phyloP scores from a whole-genome alignment of 2,797 vertebrate species.

The Argentina silus region DNA sequence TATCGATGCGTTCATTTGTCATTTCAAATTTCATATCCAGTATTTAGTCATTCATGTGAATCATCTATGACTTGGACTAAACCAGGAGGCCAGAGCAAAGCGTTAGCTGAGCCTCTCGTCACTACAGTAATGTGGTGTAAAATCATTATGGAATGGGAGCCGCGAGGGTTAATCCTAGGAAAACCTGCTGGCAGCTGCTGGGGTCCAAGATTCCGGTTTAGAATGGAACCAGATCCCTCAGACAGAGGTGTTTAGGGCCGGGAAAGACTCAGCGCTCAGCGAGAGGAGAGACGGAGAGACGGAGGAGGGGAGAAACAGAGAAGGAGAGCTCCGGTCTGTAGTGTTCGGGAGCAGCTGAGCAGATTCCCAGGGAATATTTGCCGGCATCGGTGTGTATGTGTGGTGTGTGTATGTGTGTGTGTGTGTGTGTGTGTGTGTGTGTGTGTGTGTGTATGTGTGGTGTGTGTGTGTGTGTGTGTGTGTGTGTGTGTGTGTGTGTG shows the following conservation, averaged over 20 bases:
- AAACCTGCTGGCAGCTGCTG: slow-evolving; percentile 67
- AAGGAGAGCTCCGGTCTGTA: background rate
- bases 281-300: slow-evolving; percentile 20
- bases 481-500: slow-evolving; percentile 25
- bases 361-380: slow-evolving; percentile 58
- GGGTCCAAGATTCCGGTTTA: slow-evolving; percentile 59
- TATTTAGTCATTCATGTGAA: slow-evolving; percentile 62
- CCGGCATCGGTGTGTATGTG: background rate
- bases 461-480: slow-evolving; percentile 14
- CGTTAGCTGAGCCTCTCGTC: slow-evolving; percentile 57
- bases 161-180: slow-evolving; percentile 61
- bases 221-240: slow-evolving; percentile 67
- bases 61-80: slow-evolving; percentile 24
- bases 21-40: slow-evolving; percentile 47
- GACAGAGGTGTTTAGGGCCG: slow-evolving; percentile 65
- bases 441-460: slow-evolving; percentile 20
- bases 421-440: slow-evolving; percentile 21
- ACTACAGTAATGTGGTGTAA: slow-evolving; percentile 69
- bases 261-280: slow-evolving; percentile 10
- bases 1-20: background rate
- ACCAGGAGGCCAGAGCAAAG: slow-evolving; percentile 47
- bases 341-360: slow-evolving; percentile 62
- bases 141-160: slow-evolving; percentile 71
- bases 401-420: slow-evolving; percentile 19
- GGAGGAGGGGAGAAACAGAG: background rate